Conservation (phyloP, 2,888 invertebrate genomes). For the Folsomia candida region DNA sequence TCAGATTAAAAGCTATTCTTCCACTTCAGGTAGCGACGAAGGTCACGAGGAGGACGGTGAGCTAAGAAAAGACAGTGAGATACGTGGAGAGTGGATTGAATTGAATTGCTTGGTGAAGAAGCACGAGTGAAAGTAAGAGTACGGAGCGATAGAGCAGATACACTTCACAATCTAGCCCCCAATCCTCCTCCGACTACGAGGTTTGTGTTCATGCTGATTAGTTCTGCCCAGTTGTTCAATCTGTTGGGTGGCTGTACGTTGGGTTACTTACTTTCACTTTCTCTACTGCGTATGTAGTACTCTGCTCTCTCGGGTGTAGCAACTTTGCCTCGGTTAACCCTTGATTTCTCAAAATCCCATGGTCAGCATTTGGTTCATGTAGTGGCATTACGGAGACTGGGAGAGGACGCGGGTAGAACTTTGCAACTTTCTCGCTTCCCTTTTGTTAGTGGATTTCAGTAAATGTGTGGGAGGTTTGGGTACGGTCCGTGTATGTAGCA, state of each 20-base stretch:
- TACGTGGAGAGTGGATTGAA: background rate
- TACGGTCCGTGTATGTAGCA: no score
- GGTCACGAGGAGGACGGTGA: background rate
- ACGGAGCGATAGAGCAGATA: no score
- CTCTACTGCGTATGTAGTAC: background rate
- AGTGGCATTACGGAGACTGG: no score
- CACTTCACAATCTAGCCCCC: no score
- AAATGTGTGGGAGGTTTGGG: background rate
- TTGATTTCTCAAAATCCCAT: no score
- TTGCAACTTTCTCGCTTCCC: no score
- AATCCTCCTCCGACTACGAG: no score
- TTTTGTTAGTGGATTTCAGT: background rate
- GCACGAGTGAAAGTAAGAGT: background rate
- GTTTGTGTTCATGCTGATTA: background rate
- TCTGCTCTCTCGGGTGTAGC: no score
- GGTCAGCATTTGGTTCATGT: no score
- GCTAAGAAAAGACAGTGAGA: background rate
- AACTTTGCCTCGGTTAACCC: no score
- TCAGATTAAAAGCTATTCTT: background rate
- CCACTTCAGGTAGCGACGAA: background rate
- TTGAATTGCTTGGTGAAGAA: background rate
- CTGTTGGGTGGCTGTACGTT: background rate
- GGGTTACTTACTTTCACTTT: background rate
- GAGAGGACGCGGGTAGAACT: no score
- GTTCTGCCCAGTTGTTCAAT: background rate